Percentiles rank a stretch among this genome's conserved stretches.
These are phyloP conservation scores for Hephaestus fuliginosus DNA, from an alignment of 2,797 vertebrate genomes.

Conservation along the genomic window DNA sequence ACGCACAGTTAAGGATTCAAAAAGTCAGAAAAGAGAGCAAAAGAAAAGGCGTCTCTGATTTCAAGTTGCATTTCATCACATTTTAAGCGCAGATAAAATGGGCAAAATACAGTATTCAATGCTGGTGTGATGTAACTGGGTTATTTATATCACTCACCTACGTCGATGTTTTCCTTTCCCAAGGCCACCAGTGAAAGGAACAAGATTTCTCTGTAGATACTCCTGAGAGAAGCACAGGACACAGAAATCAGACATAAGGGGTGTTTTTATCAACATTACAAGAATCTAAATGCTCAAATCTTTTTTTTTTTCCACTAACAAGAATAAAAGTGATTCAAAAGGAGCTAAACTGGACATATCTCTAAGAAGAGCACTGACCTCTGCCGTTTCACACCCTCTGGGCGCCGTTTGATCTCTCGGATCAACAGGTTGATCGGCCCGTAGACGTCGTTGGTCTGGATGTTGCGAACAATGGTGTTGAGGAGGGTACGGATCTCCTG, in stretches of 20 bases:
- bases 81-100: neutral
- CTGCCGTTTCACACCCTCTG: conserved; percentile 88
- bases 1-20: fast-evolving
- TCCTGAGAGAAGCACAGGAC: conserved; percentile 81
- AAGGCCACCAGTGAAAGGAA: conserved; percentile 94
- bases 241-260: neutral
- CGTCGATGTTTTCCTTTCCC: conserved; percentile 96
- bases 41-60: neutral
- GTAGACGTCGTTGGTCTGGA: conserved; percentile 94
- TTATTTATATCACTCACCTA: conserved; percentile 87
- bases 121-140: too few species aligned
- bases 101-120: too few species aligned
- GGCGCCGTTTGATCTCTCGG: conserved; percentile 83
- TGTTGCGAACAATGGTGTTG: conserved; percentile 92
- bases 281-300: neutral
- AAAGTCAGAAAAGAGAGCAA: conserved; percentile 1
- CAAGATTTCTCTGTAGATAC: conserved; percentile 95
- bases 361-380: conserved; percentile 83
- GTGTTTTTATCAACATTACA: neutral
- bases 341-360: neutral
- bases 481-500: conserved; percentile 90
- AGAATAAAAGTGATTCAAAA: neutral
- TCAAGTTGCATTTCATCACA: neutral
- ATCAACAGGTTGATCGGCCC: conserved; percentile 92
- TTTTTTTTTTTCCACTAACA: neutral